phyloP scores from a whole-genome alignment of 1,140 invertebrate species.

The Chionoecetes opilio region DNA sequence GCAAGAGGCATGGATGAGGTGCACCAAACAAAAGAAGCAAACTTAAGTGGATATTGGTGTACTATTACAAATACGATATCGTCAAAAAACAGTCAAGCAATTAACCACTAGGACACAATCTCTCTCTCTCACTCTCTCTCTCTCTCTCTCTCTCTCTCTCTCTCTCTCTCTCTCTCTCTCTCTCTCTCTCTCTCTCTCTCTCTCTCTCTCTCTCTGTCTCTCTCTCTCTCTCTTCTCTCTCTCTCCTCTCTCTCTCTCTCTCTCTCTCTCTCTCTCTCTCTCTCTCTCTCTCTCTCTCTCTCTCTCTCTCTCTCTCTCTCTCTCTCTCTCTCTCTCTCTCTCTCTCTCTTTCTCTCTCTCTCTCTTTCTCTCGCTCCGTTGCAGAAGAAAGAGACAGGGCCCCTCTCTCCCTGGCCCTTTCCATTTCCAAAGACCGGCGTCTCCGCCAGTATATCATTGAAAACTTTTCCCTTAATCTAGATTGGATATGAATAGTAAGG shows the following conservation, averaged over 20 bases:
- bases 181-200: too few species aligned
- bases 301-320: too few species aligned
- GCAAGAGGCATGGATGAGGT: neutral
- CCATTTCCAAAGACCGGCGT: neutral
- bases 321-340: too few species aligned
- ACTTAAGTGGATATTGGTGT: neutral
- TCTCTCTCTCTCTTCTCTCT: neutral
- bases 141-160: too few species aligned
- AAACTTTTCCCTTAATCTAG: slow-evolving; percentile 72
- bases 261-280: too few species aligned
- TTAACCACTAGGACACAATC: neutral
- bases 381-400: too few species aligned
- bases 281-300: too few species aligned
- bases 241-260: too few species aligned
- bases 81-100: neutral
- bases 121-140: too few species aligned
- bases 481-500: slow-evolving; percentile 71
- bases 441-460: slow-evolving; percentile 55
- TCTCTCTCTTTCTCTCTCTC: too few species aligned
- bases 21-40: neutral
- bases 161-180: too few species aligned
- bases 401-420: neutral
- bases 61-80: neutral
- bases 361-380: neutral
- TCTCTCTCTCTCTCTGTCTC: neutral